phyloP scores from a whole-genome alignment of 2,888 invertebrate genomes.

The Apoderus coryli region DNA sequence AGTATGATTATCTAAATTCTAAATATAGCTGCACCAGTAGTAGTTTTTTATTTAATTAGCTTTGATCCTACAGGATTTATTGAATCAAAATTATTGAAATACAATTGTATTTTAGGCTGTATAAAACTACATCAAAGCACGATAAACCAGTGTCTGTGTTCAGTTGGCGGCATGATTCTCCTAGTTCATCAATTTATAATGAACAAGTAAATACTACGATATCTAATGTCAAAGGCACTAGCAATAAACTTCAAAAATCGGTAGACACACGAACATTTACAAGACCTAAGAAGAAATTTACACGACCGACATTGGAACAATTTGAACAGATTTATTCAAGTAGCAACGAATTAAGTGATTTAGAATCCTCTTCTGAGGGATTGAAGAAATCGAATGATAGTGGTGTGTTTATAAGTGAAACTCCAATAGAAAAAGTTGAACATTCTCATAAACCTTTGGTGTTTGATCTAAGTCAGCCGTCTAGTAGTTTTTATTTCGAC shows the following conservation, averaged over 20 bases:
- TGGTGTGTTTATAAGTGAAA: constrained; percentile 10
- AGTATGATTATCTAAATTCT: too few relatives aligned
- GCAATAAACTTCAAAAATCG: constrained; percentile 28
- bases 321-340: constrained; percentile 22
- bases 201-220: too few relatives aligned
- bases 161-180: too few relatives aligned
- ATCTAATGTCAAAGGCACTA: too few relatives aligned
- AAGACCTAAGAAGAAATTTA: constrained; percentile 45
- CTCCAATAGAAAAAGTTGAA: constrained; percentile 3
- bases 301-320: constrained; percentile 45
- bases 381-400: constrained; percentile 10
- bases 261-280: constrained; percentile 58
- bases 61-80: too few relatives aligned
- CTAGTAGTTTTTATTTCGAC: constrained; percentile 28
- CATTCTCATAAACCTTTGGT: constrained; percentile 20
- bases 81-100: too few relatives aligned
- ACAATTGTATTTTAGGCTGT: too few relatives aligned
- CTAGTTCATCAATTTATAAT: too few relatives aligned
- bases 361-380: neutral
- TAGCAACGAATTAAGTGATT: constrained; percentile 13
- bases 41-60: too few relatives aligned
- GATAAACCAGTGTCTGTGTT: too few relatives aligned
- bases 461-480: constrained; percentile 29
- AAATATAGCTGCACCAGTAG: too few relatives aligned
- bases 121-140: too few relatives aligned